Evolutionary conservation across 2,797 vertebrate species (phyloP).

Genomic region (Sarcoramphus papa): DNA sequence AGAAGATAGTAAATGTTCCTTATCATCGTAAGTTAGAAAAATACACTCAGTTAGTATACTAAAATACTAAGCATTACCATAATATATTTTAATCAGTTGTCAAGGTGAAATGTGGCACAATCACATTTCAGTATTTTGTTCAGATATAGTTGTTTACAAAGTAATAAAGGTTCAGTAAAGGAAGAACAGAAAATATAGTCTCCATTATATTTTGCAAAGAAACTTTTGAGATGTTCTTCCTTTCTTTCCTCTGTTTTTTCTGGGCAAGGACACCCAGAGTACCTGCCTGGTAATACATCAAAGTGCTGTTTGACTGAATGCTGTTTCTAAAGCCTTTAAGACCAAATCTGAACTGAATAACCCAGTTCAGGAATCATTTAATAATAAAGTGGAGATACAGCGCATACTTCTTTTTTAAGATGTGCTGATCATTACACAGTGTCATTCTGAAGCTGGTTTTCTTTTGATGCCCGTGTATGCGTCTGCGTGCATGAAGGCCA

Average conservation of each 20-base stretch:
- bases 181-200: not conserved
- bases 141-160: not conserved
- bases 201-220: not conserved
- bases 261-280: not conserved
- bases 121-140: not conserved
- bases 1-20: slow-evolving; percentile 39
- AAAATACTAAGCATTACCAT: not conserved
- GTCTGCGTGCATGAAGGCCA: not conserved
- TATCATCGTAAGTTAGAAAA: slow-evolving; percentile 24
- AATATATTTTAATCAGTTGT: slow-evolving; percentile 29
- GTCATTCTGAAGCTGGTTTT: not conserved
- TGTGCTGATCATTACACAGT: not conserved
- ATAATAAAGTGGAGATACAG: not conserved
- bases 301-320: not conserved
- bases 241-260: not conserved
- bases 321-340: slow-evolving; percentile 2
- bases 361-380: not conserved
- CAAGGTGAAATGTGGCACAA: not conserved
- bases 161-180: not conserved
- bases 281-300: not conserved
- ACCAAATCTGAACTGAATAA: not conserved
- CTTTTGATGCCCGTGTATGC: not conserved
- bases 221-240: not conserved
- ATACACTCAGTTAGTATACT: slow-evolving; percentile 40
- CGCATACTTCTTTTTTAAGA: not conserved